Conservation (phyloP, 2,113 vertebrate species). For the Tachuris rubrigastra region DNA sequence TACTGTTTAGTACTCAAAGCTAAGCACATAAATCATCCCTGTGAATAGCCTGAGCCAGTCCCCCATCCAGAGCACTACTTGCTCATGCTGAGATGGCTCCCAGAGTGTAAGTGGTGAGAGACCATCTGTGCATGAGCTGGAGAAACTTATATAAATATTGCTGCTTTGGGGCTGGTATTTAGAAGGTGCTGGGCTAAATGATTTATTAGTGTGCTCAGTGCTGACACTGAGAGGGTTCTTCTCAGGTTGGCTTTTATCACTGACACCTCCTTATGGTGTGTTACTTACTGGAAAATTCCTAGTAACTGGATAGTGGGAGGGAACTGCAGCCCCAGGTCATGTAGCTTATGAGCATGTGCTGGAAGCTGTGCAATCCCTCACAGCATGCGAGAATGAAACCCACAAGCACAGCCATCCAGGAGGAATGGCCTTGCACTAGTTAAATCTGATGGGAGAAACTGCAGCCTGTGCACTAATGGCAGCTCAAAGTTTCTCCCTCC, state of each 20-base stretch:
- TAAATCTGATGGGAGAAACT: not conserved
- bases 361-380: not conserved
- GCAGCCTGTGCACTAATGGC: not conserved
- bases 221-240: not conserved
- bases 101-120: fast-evolving
- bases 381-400: not conserved
- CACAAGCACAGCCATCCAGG: fast-evolving
- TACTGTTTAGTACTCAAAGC: not conserved
- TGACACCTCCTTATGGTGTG: constrained; percentile 4
- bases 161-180: not conserved
- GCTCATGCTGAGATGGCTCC: not conserved
- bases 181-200: constrained; percentile 40
- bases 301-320: not conserved
- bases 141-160: not conserved
- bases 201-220: not conserved
- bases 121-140: not conserved
- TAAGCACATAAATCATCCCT: not conserved
- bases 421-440: not conserved
- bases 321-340: not conserved
- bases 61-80: not conserved
- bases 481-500: not conserved
- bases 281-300: constrained; percentile 38
- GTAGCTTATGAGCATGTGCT: not conserved
- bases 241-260: constrained; percentile 47
- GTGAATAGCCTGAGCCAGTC: not conserved